These are phyloP conservation scores for Ectemnius lituratus DNA, from an alignment of 2,888 invertebrate species.

Conservation along the genomic window DNA sequence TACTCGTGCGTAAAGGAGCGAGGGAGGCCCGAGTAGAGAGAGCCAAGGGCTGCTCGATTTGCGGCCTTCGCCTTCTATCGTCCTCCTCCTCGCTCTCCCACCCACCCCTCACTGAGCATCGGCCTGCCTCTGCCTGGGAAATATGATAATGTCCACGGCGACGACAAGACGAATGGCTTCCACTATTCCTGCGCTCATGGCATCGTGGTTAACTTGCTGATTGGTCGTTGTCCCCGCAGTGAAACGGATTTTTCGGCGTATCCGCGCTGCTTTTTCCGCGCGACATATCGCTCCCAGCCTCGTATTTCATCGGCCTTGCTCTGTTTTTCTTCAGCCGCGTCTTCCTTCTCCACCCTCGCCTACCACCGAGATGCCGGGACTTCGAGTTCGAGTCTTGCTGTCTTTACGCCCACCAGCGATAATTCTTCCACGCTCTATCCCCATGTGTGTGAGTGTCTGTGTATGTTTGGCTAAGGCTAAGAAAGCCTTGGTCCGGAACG, in stretches of 20 bases:
- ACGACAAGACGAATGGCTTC: conserved; percentile 69
- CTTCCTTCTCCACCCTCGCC: conserved; percentile 5
- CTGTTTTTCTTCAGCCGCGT: conserved; percentile 36
- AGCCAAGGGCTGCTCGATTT: conserved; percentile 32
- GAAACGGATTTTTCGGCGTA: conserved; percentile 62
- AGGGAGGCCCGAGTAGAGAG: conserved; percentile 30
- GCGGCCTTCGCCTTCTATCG: conserved; percentile 20
- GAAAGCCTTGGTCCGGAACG: conserved; percentile 19
- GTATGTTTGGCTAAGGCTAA: conserved; percentile 27
- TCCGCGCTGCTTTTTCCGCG: conserved; percentile 30
- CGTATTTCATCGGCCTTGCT: conserved; percentile 59
- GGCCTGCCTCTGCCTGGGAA: conserved; percentile 61
- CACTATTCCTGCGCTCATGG: conserved; percentile 58
- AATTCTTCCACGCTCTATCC: conserved; percentile 40
- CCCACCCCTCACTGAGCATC: conserved; percentile 21
- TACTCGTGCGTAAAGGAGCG: conserved; percentile 56
- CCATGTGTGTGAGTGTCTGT: background rate
- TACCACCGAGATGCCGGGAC: conserved; percentile 17
- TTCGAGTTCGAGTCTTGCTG: conserved; percentile 19
- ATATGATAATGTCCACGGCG: conserved; percentile 71
- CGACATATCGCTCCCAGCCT: conserved; percentile 37
- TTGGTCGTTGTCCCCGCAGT: conserved; percentile 64
- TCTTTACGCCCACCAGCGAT: conserved; percentile 37
- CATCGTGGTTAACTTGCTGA: conserved; percentile 67
- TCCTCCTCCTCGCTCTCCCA: no score